phyloP scores from a whole-genome alignment of 1,140 invertebrate genomes.

The Euschistus heros region DNA sequence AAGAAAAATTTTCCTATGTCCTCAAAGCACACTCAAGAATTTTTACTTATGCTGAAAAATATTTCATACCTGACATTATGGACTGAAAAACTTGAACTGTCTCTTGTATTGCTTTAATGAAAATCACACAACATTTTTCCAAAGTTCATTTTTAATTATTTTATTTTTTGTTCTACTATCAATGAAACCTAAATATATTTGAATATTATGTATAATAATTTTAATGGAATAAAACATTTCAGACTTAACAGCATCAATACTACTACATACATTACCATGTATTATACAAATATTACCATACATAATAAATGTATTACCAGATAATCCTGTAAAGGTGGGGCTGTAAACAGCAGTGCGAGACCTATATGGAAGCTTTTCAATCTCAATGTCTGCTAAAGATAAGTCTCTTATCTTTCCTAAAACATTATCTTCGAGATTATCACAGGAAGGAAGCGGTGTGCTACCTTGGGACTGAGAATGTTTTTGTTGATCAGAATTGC shows the following conservation, averaged over 20 bases:
- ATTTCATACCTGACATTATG: no score
- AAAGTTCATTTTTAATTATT: background rate
- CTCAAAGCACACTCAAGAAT: no score
- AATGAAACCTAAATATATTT: background rate
- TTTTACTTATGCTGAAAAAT: no score
- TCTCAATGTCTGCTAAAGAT: background rate
- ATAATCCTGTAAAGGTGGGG: slow-evolving; percentile 6
- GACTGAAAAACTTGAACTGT: no score
- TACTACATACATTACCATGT: background rate
- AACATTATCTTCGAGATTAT: background rate
- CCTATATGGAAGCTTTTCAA: slow-evolving; percentile 5
- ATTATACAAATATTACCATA: no score
- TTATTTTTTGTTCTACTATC: background rate
- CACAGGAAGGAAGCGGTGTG: background rate
- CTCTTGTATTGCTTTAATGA: no score
- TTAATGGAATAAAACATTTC: background rate
- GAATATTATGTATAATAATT: background rate
- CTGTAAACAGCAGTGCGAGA: slow-evolving; percentile 14
- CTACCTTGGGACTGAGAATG: background rate
- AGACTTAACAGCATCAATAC: background rate
- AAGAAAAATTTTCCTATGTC: no score
- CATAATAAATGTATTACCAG: background rate
- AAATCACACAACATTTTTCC: background rate
- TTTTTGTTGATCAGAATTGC: background rate
- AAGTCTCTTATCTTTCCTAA: background rate